A percentile compares a stretch with the other conserved stretches of the same genome.
These are phyloP conservation scores for Eupithecia subumbrata DNA, from an alignment of 2,888 invertebrate genomes.

Conservation along the genomic window DNA sequence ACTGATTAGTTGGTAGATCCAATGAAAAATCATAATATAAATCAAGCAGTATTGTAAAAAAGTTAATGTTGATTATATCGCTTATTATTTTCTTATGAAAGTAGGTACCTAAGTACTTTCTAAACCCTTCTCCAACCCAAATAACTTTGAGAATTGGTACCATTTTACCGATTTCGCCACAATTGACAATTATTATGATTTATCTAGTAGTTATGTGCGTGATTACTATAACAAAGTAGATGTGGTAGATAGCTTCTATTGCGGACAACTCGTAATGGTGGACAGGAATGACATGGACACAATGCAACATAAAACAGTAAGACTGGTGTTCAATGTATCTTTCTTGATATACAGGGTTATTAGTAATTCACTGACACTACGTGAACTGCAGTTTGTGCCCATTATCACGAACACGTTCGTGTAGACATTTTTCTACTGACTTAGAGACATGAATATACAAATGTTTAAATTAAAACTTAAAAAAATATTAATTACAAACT, in stretches of 20 bases:
- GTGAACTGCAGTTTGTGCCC: too few species aligned
- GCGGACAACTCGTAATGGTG: constrained; percentile 30
- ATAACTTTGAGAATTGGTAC: constrained; percentile 25
- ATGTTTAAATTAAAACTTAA: too few species aligned
- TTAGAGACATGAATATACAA: too few species aligned
- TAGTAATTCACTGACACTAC: too few species aligned
- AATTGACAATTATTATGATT: constrained; percentile 36
- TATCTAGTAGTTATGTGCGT: constrained; percentile 31
- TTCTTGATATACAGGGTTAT: neutral
- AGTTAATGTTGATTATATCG: neutral
- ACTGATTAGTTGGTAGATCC: too few species aligned
- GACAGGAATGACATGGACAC: constrained; percentile 28
- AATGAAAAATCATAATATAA: too few species aligned
- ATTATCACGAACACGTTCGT: too few species aligned
- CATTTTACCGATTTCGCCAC: constrained; percentile 26
- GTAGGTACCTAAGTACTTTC: constrained; percentile 5
- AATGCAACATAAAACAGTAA: constrained; percentile 15
- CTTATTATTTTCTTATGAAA: neutral
- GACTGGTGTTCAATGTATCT: neutral
- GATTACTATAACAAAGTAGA: constrained; percentile 36
- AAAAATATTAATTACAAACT: too few species aligned
- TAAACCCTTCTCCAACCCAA: constrained; percentile 16
- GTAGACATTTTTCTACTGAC: too few species aligned
- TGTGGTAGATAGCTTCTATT: constrained; percentile 36
- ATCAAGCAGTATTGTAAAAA: too few species aligned